A percentile compares a stretch with the other conserved stretches of the same genome.
Evolutionary conservation across 2,113 vertebrate species (phyloP).

Genomic region (Phodopus roborovskii): DNA sequence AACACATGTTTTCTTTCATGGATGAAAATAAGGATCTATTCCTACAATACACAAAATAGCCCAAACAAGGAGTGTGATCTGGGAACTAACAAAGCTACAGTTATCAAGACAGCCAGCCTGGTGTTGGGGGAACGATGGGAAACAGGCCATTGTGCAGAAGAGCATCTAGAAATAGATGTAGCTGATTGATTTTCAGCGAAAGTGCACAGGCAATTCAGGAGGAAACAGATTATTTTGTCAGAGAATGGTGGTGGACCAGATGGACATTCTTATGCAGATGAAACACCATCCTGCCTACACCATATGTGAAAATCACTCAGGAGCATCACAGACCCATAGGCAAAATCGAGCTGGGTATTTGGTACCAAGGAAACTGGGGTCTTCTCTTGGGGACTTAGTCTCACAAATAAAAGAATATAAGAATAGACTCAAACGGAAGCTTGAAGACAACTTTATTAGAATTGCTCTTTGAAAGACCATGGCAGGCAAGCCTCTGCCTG

Average conservation of each 20-base stretch:
- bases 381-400: not conserved
- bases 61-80: not conserved
- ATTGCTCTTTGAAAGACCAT: not conserved
- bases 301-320: conserved; percentile 1
- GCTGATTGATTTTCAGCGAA: not conserved
- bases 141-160: not conserved
- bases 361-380: not conserved
- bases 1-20: not conserved
- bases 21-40: not conserved
- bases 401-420: not conserved
- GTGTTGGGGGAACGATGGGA: not conserved
- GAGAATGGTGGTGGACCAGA: not conserved
- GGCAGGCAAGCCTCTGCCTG: not conserved
- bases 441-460: not conserved
- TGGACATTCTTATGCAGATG: not conserved
- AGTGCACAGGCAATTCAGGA: not conserved
- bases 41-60: not conserved
- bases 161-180: not conserved
- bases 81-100: not conserved
- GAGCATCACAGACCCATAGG: not conserved
- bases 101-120: not conserved
- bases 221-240: not conserved
- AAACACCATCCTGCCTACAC: not conserved
- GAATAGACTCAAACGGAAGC: not conserved
- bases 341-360: not conserved